A percentile compares a stretch with the other conserved stretches of the same genome.
phyloP scores from a whole-genome alignment of 2,113 vertebrate species.

The Montifringilla adamsi region DNA sequence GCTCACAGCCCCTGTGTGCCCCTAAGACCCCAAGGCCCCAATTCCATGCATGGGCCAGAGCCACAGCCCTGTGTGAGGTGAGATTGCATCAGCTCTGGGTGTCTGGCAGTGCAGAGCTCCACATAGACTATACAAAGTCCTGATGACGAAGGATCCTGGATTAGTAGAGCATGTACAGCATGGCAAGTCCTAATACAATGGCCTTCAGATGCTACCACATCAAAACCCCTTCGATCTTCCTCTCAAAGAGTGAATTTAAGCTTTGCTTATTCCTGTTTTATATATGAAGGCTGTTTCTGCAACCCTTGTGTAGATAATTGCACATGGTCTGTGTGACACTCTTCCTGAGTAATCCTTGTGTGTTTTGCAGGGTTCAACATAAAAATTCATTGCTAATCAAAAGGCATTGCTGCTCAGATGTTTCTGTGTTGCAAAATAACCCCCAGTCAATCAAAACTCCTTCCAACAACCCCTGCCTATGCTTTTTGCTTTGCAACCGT shows the following conservation, averaged over 20 bases:
- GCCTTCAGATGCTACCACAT: not conserved
- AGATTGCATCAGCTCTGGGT: not conserved
- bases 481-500: not conserved
- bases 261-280: not conserved
- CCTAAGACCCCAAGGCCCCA: not conserved
- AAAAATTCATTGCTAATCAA: constrained; percentile 17
- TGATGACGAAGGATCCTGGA: not conserved
- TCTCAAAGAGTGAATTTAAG: not conserved
- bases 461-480: not conserved
- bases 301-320: not conserved
- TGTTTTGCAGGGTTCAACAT: not conserved
- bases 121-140: not conserved
- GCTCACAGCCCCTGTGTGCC: not conserved
- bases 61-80: not conserved
- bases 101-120: not conserved
- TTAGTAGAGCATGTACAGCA: not conserved
- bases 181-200: not conserved
- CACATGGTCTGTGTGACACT: not conserved
- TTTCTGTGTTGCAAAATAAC: not conserved
- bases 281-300: not conserved
- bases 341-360: not conserved
- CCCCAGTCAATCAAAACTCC: not conserved
- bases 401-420: not conserved
- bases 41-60: rapidly evolving
- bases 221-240: not conserved